A percentile compares a stretch with the other conserved stretches of the same genome.
phyloP scores from a whole-genome alignment of 2,113 vertebrate species.

The Micromys minutus region DNA sequence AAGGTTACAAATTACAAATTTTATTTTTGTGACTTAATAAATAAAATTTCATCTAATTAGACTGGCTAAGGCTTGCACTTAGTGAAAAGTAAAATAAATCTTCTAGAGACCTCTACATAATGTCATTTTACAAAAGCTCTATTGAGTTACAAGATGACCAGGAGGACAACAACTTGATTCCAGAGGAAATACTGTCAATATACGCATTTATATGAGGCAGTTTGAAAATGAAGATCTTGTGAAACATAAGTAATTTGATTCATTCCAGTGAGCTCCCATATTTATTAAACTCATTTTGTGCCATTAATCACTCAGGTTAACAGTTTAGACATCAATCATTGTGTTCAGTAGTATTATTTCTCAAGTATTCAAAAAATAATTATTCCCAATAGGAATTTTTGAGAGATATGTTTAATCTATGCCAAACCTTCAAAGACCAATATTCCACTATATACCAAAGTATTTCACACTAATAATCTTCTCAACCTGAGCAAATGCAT shows the following conservation, averaged over 20 bases:
- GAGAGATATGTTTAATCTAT: background rate
- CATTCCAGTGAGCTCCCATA: background rate
- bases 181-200: background rate
- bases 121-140: background rate
- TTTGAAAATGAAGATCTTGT: conserved; percentile 28
- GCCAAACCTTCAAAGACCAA: background rate
- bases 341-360: background rate
- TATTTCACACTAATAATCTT: background rate
- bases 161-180: background rate
- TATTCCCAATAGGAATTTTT: background rate
- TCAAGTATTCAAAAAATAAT: background rate
- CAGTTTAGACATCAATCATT: background rate
- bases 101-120: background rate
- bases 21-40: background rate
- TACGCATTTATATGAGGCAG: background rate
- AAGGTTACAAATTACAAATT: background rate
- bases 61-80: background rate
- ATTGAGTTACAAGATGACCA: background rate
- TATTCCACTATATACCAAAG: too few relatives aligned
- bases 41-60: background rate
- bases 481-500: background rate
- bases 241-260: conserved; percentile 45
- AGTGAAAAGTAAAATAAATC: background rate
- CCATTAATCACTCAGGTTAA: background rate
- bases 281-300: background rate